Base-by-base conservation (phyloP, 2,888 invertebrate species). In the Agriotes lineatus region DNA sequence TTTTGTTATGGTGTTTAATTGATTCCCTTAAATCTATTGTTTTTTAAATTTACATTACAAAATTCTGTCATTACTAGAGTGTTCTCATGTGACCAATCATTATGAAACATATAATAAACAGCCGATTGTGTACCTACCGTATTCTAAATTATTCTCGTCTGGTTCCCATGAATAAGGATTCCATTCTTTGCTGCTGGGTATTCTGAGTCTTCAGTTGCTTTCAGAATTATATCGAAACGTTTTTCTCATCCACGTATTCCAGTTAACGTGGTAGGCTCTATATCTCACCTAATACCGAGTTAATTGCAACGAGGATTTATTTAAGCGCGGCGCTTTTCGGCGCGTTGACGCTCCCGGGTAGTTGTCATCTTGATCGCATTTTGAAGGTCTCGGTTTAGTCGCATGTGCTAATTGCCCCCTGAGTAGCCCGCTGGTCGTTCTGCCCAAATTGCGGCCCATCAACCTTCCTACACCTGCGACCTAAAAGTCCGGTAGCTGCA, bases 391-490 rank as follows among this genome's bases (percentile, higher is more conserved):
- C 5, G 52, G 14, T 52, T 52, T 30, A 52, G 52, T 18, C 30
- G 52, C 33, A 33, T 35, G 30, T 52, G 45, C 59, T 59, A 59
- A 59, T 59, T 59, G 59, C 33, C 30, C 30, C 44, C 37, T 50
- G 50, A 61, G 61, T 52, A 61, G 33, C 50, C 16, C 2, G 50
- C 33, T 45, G 39, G 50, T 52, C 61, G 52, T 61, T 61, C 14
- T 35, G 61, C 16, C 50, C 61, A 61, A 61, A 61, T 52, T 52
- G 50, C 61, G 18, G 35, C 54, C 54, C 56, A 54, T 56, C 63
- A 44, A 56, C 52, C 37, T 37, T 61, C 18, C 63, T 57, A 22
- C 64, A 64, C 64, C 64, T 64, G 64, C 64, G 57, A 64, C 63
- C 63, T 44, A 37, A 14, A 20, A 14, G 64, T 64, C 64, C 64